Base-by-base conservation (phyloP, 2,797 vertebrate species). In the Halcyon leucocephala region DNA sequence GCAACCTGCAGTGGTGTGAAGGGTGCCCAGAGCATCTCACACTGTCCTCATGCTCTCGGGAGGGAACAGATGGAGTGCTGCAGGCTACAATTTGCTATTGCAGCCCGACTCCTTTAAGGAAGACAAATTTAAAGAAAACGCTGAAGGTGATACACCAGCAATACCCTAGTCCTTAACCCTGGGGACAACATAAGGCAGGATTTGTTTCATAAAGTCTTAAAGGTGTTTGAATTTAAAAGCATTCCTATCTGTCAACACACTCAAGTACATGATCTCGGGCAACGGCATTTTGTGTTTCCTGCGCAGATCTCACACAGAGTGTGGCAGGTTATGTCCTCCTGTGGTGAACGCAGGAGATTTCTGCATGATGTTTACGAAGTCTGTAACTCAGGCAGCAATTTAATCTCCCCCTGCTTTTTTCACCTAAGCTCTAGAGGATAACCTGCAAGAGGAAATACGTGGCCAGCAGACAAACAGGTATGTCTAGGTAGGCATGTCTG, bases 31-130 rank as follows among this genome's bases (percentile, higher is more conserved):
- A 67, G 95, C 86, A 39, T 67, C 88, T 71, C 78, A 6, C 7
- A 0, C 17, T 5, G 39, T 35, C 89, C 91, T 46, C 1, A 0
- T 14, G 78, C 60, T 70, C 94, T 57, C 82, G n/a, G 54, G 67
- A 72, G 72, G 41, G 72, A 91, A 61, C 80, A 94, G 83, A 80
- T 73, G 91, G 61, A 95, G 28, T 8, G 87, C 95, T 93, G 86
- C 86, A 85, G 90, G 95, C 86, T 76, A 37, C 93, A 28, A 20
- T 73, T 81, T 90, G 74, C 88, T 52, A 4, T 79, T 76, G 57
- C 93, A 70, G 73, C 48, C 87, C n/a, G n/a, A 11, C 41, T 73
- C 66, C 77, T 83, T 79, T 5, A 64, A 82, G 76, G 46, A 83
- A 93, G 48, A 62, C 64, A 82, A 73, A 82, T 77, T 3, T 52